These are phyloP conservation scores for Apostichopus leukothele DNA, from an alignment of 53 echinoderm and acorn worm genomes.

Conservation along the genomic window DNA sequence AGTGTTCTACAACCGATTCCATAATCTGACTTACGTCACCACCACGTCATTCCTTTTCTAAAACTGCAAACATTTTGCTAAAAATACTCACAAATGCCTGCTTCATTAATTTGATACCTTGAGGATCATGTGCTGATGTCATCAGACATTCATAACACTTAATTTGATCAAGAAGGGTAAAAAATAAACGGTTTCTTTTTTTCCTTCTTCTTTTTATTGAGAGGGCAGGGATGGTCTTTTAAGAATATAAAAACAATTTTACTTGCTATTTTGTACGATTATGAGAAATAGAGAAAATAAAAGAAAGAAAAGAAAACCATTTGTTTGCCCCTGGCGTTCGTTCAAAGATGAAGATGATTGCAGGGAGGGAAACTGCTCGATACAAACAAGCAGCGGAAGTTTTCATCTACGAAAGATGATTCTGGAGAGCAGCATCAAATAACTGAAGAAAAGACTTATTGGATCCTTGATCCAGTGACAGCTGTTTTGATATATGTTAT, in stretches of 20 bases:
- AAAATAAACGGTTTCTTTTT: not conserved
- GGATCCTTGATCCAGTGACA: no score
- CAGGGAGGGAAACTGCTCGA: not conserved
- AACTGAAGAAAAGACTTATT: no score
- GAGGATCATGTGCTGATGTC: slow-evolving; percentile 41
- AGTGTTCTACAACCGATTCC: not conserved
- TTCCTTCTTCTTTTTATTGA: not conserved
- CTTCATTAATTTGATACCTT: slow-evolving; percentile 44
- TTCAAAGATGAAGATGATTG: not conserved
- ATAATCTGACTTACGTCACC: slow-evolving; percentile 11
- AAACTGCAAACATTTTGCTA: slow-evolving; percentile 29
- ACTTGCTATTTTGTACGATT: not conserved
- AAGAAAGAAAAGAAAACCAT: not conserved
- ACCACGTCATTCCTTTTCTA: slow-evolving; percentile 18
- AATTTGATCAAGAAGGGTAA: slow-evolving; percentile 13
- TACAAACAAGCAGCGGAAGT: not conserved
- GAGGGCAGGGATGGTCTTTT: slow-evolving; percentile 10
- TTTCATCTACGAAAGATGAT: not conserved
- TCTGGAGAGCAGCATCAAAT: not conserved
- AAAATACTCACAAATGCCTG: slow-evolving; percentile 36
- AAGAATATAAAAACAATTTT: not conserved
- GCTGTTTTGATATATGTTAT: no score
- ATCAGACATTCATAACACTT: slow-evolving; percentile 38
- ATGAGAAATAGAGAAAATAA: not conserved
- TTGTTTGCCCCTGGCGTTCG: not conserved